These are phyloP conservation scores for Pollachius pollachius DNA, from an alignment of 2,113 vertebrate genomes.

Conservation along the genomic window DNA sequence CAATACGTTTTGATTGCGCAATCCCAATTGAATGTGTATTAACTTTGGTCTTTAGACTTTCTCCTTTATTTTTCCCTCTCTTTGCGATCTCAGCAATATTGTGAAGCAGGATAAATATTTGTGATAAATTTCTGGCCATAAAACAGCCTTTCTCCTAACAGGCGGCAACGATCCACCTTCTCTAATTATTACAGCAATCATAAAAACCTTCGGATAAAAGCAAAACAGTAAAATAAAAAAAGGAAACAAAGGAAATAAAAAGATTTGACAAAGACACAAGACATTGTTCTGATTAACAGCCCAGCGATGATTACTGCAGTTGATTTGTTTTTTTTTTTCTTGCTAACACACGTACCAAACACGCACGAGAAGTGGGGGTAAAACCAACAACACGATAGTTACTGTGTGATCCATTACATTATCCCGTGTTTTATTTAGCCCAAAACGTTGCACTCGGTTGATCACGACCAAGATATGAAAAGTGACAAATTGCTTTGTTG, in stretches of 20 bases:
- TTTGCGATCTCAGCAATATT: neutral
- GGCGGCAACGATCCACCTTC: conserved; percentile 73
- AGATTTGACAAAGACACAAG: conserved; percentile 2
- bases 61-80: conserved; percentile 28
- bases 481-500: conserved; percentile 54
- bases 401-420: conserved; percentile 25
- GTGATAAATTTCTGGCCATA: conserved; percentile 76
- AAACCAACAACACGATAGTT: neutral
- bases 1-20: conserved; percentile 20
- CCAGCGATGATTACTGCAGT: conserved; percentile 43
- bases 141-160: conserved; percentile 74
- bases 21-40: no score
- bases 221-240: conserved; percentile 63
- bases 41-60: no score
- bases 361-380: neutral
- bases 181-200: conserved; percentile 75
- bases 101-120: conserved; percentile 68
- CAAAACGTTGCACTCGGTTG: conserved; percentile 37
- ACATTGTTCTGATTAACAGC: conserved; percentile 63
- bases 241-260: conserved; percentile 65
- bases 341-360: neutral
- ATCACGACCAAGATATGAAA: conserved; percentile 45
- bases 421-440: conserved; percentile 10
- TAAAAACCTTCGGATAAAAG: conserved; percentile 72
- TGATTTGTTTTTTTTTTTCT: conserved; percentile 21